A percentile compares a stretch with the other conserved stretches of the same genome.
phyloP scores from a whole-genome alignment of 2,797 vertebrate genomes.

The Melanotaenia nigrans region DNA sequence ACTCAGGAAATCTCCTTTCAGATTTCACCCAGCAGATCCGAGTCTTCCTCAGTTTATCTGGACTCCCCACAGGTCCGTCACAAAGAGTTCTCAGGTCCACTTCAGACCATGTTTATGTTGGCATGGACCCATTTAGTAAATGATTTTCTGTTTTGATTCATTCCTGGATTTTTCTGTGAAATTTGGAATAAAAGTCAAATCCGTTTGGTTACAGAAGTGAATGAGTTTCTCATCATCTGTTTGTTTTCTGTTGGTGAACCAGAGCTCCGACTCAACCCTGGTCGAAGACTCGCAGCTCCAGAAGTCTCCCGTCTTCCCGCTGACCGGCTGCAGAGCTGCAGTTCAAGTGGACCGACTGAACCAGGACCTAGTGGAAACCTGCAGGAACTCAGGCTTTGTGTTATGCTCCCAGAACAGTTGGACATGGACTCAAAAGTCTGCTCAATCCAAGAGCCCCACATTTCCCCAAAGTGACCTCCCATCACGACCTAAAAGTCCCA shows the following conservation, averaged over 20 bases:
- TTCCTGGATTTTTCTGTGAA: too few species aligned
- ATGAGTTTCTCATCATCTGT: background rate
- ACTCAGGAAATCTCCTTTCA: conserved; percentile 50
- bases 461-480: conserved; percentile 41
- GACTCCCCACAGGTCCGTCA: conserved; percentile 57
- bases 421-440: conserved; percentile 1
- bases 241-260: conserved; percentile 18
- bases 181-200: too few species aligned
- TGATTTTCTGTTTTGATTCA: too few species aligned
- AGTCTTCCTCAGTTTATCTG: conserved; percentile 1
- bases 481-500: conserved; percentile 22
- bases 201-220: too few species aligned
- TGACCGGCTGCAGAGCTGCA: conserved; percentile 54
- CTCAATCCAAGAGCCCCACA: conserved; percentile 36
- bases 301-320: conserved; percentile 53
- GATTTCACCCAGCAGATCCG: conserved; percentile 28
- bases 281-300: conserved; percentile 38
- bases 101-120: too few species aligned
- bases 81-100: background rate
- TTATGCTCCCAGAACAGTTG: conserved; percentile 57
- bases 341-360: conserved; percentile 83
- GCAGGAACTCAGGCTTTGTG: conserved; percentile 70
- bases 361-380: conserved; percentile 82
- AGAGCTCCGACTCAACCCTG: conserved; percentile 65
- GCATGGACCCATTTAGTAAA: too few species aligned